Percentiles rank a stretch among this genome's conserved stretches.
Conservation (phyloP, 2,797 vertebrate genomes). For the Thunnus albacares region DNA sequence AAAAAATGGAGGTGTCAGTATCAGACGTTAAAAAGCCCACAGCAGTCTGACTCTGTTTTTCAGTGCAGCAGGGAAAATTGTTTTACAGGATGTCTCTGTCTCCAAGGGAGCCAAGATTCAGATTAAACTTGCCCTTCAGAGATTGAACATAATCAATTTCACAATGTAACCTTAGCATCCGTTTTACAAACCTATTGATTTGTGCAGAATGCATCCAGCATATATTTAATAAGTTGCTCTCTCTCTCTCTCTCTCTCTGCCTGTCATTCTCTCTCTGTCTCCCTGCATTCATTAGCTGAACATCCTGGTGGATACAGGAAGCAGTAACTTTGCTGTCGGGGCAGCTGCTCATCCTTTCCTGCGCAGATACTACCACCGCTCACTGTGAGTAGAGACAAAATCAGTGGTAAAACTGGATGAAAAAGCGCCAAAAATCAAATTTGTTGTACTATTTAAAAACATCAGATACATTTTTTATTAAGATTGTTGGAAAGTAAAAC, state of each 20-base stretch:
- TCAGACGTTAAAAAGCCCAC: background rate
- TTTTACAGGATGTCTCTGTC: constrained; percentile 12
- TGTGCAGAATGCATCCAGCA: constrained; percentile 24
- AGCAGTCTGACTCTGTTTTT: too few species aligned
- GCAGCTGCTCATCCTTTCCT: constrained; percentile 97
- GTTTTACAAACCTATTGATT: constrained; percentile 45
- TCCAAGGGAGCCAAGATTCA: constrained; percentile 5
- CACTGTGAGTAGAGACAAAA: constrained; percentile 89
- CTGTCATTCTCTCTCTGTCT: constrained; percentile 13
- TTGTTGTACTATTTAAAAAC: too few species aligned
- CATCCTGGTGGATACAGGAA: constrained; percentile 98
- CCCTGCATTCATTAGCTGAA: constrained; percentile 86
- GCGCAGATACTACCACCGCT: constrained; percentile 94
- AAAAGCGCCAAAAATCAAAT: too few species aligned
- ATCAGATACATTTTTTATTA: too few species aligned
- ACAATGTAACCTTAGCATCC: constrained; percentile 10
- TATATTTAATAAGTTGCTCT: constrained; percentile 20
- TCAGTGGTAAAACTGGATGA: too few species aligned
- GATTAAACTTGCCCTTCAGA: constrained; percentile 31
- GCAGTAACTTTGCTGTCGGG: constrained; percentile 98
- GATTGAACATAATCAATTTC: constrained; percentile 34
- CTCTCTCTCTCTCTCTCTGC: constrained; percentile 19
- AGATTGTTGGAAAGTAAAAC: background rate
- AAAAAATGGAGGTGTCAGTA: background rate
- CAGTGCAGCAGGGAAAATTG: background rate